Evolutionary conservation across 2,888 invertebrate genomes (phyloP), one percentile per base, ranked within the genome.

Genomic region (Mellilla xanthometata): DNA sequence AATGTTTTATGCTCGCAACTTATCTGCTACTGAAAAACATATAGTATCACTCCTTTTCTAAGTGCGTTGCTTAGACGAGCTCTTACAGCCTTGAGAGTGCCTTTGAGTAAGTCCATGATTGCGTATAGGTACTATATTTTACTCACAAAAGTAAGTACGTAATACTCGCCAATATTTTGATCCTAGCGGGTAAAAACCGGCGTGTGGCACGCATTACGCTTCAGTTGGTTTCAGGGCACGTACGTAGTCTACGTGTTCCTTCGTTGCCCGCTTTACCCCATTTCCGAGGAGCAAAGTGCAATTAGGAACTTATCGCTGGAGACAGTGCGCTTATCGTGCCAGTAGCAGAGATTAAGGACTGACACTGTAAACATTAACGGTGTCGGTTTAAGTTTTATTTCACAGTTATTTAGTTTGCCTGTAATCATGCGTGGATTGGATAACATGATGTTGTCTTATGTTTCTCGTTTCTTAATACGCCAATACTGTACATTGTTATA

Each of bases 291-390:
- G 71, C 71, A 72, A 72, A 81, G 81, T 79, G 76, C 81, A 83
- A 82, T 83, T 81, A 83, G 74, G 74, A 79, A 83, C 76, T 82
- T 80, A 81, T 78, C 76, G 73, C 65, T 60, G 56, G 65, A 71
- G 73, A 72, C 73, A 74, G 72, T 65, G 59, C 54, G 58, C 26
- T 47, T 46, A 46, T 47, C 41, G n/a, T 15, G 15, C 32, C 47
- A 34, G 47, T 41, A 36, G 13, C 47, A 19, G 6, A 41, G 32
- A 13, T 47, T 24, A 13, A 15, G 12, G 6, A 15, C 13, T 10
- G 11, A 22, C 36, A 19, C 5, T n/a, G n/a, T 26, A 35, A 15
- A 36, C 27, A 19, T 36, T 19, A 28, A 24, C 24, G 8, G 24
- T 2, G 15, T 8, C 3, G n/a, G n/a, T 24, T 1, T 4, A 24